A percentile compares a stretch with the other conserved stretches of the same genome.
These are phyloP conservation scores for Cartodere bifasciata DNA, from an alignment of 2,888 invertebrate genomes.

Conservation along the genomic window DNA sequence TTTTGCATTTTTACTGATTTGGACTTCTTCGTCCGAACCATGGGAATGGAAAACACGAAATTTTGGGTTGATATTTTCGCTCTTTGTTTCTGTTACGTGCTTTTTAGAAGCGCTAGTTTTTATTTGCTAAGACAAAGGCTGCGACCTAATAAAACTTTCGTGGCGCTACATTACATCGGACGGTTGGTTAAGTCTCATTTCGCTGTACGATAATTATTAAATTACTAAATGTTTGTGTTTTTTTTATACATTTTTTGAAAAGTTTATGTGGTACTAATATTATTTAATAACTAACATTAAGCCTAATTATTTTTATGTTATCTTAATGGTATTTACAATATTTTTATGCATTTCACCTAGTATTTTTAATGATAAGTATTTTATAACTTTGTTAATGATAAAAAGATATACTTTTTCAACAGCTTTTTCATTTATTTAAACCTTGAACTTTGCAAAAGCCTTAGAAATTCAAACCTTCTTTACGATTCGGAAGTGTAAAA, in stretches of 20 bases:
- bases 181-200: slow-evolving; percentile 48
- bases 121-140: slow-evolving; percentile 61
- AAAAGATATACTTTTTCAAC: no score
- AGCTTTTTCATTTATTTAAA: no score
- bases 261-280: slow-evolving; percentile 6
- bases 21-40: slow-evolving; percentile 56
- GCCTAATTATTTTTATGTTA: slow-evolving; percentile 4
- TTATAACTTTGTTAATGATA: no score
- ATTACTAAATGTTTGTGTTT: slow-evolving; percentile 4
- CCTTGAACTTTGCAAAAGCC: no score
- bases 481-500: no score
- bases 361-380: no score
- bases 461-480: no score
- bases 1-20: slow-evolving; percentile 69
- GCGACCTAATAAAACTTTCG: slow-evolving; percentile 56
- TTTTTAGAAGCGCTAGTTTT: slow-evolving; percentile 54
- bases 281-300: not conserved
- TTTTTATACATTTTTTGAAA: slow-evolving; percentile 7
- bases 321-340: not conserved
- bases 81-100: slow-evolving; percentile 45
- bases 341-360: no score
- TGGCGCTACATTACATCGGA: slow-evolving; percentile 56
- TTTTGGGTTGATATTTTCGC: slow-evolving; percentile 56
- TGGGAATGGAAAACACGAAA: slow-evolving; percentile 59
- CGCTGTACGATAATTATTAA: slow-evolving; percentile 3